Conservation (phyloP, 2,888 invertebrate genomes). For the Synanthedon myopaeformis region DNA sequence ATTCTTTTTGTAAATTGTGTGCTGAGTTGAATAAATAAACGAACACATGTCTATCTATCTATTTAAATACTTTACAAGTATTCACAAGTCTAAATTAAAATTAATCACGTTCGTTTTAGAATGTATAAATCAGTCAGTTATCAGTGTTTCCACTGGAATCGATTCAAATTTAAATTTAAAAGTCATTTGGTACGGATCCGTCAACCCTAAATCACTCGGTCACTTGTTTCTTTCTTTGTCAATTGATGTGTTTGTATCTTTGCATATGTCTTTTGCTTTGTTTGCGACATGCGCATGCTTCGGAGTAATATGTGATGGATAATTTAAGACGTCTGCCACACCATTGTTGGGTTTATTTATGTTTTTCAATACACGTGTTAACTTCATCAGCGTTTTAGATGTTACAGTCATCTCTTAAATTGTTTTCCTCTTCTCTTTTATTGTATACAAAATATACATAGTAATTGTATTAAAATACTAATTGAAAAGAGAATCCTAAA, state of each 20-base stretch:
- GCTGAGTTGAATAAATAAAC: no score
- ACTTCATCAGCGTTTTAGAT: neutral
- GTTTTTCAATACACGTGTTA: neutral
- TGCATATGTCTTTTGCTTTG: conserved; percentile 15
- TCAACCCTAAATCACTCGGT: conserved; percentile 46
- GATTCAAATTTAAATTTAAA: conserved; percentile 29
- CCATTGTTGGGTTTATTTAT: neutral
- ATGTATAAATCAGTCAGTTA: conserved; percentile 48
- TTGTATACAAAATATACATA: no score
- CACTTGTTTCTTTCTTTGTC: conserved; percentile 9
- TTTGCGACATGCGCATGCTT: conserved; percentile 8
- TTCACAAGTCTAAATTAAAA: conserved; percentile 10
- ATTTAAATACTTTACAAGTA: no score
- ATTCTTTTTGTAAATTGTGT: no score
- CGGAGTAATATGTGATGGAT: conserved; percentile 11
- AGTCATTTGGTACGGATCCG: conserved; percentile 9
- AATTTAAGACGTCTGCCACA: conserved; percentile 25
- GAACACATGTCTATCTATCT: no score
- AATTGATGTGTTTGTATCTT: conserved; percentile 16
- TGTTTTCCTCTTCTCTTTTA: no score
- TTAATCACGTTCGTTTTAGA: conserved; percentile 11
- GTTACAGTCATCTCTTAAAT: no score
- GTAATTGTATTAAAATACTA: no score
- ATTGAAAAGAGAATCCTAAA: no score
- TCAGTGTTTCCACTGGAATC: conserved; percentile 50